Evolutionary conservation across 2,888 invertebrate genomes (phyloP).

Genomic region (Drosophila pullipes): DNA sequence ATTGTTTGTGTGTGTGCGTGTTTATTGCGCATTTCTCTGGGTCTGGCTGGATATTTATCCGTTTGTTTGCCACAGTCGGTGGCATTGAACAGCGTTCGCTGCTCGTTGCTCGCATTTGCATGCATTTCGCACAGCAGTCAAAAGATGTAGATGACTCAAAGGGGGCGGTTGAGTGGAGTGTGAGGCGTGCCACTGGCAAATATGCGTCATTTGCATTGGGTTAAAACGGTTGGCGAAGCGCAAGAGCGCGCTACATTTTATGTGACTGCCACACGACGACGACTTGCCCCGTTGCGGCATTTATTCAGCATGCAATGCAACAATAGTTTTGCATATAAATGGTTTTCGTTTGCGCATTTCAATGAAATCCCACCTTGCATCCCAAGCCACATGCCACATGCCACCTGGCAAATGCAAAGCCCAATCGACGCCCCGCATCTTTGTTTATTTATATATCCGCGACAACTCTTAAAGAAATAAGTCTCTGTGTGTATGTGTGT

Average conservation of each 20-base stretch:
- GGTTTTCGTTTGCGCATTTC: constrained; percentile 83
- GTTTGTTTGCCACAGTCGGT: constrained; percentile 67
- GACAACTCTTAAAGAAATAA: constrained; percentile 54
- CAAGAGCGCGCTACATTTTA: constrained; percentile 51
- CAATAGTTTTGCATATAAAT: constrained; percentile 84
- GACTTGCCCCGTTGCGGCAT: constrained; percentile 55
- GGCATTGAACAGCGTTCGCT: constrained; percentile 67
- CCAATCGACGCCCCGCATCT: constrained; percentile 65
- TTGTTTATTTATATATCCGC: constrained; percentile 67
- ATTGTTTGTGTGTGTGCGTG: constrained; percentile 53
- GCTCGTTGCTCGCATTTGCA: constrained; percentile 72
- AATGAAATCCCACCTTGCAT: constrained; percentile 64
- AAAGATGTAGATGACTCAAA: constrained; percentile 62
- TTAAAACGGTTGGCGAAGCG: constrained; percentile 70
- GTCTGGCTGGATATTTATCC: constrained; percentile 74
- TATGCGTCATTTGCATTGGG: constrained; percentile 83
- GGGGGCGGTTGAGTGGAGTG: not conserved
- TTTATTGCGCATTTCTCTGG: constrained; percentile 76
- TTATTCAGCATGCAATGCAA: constrained; percentile 81
- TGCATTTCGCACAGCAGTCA: constrained; percentile 74
- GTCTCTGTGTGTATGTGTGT: constrained; percentile 18
- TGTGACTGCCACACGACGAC: constrained; percentile 38
- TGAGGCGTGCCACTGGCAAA: constrained; percentile 54
- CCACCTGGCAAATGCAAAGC: constrained; percentile 36
- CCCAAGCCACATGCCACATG: constrained; percentile 8